Conservation (phyloP, 2,888 invertebrate species). For the Octonoba sinensis region DNA sequence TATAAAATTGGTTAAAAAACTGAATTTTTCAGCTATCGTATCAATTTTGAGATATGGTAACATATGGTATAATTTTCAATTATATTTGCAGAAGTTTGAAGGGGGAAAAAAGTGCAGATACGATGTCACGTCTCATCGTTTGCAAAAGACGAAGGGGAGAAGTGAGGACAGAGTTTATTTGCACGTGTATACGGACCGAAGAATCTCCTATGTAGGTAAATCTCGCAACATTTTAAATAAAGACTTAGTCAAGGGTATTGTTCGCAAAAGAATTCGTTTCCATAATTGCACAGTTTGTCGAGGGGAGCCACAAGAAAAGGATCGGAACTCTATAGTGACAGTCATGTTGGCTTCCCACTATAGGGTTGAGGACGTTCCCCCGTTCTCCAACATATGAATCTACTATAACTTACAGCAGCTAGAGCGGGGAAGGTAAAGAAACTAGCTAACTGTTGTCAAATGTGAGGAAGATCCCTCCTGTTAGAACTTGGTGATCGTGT, state of each 20-base stretch:
- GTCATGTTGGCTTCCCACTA: background rate
- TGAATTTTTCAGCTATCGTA: too few relatives aligned
- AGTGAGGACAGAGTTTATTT: too few relatives aligned
- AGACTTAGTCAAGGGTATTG: slow-evolving; percentile 25
- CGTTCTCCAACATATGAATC: too few relatives aligned
- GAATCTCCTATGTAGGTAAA: background rate
- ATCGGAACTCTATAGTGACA: slow-evolving; percentile 18
- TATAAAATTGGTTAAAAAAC: too few relatives aligned
- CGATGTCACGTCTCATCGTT: slow-evolving; percentile 21
- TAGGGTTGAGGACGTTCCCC: background rate
- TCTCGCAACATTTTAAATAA: slow-evolving; percentile 32
- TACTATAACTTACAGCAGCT: too few relatives aligned
- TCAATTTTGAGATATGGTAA: too few relatives aligned
- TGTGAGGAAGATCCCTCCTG: slow-evolving; percentile 14
- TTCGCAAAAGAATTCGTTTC: slow-evolving; percentile 32
- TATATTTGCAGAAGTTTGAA: too few relatives aligned
- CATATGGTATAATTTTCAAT: too few relatives aligned
- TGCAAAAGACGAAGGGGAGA: background rate
- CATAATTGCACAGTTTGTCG: slow-evolving; percentile 59
- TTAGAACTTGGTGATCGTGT: slow-evolving; percentile 30
- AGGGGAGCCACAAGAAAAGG: slow-evolving; percentile 19
- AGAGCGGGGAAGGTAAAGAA: too few relatives aligned
- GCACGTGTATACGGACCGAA: slow-evolving; percentile 10
- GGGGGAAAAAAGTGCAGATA: too few relatives aligned
- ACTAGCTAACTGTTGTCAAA: slow-evolving; percentile 5